Base-by-base conservation (phyloP, 2,797 vertebrate genomes). In the Ctenochaetus hawaiiensis region DNA sequence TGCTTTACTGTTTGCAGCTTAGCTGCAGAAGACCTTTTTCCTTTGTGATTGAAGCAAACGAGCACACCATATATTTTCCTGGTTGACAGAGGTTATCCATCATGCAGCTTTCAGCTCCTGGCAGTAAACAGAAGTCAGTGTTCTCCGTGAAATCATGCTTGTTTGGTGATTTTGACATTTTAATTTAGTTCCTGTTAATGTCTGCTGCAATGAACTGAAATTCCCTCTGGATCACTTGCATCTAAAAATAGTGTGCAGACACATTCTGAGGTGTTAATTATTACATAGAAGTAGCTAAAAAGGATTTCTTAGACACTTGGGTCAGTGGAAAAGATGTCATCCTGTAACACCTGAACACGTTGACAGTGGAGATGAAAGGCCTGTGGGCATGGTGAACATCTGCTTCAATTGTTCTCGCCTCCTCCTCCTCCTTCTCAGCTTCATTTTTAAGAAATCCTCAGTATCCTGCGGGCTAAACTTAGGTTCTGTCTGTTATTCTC, bases 351-450 rank as follows among this genome's bases (percentile, higher is more conserved):
- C 57, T 64, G 37, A 62, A 48, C 23, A 47, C 68, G 56, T 14
- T 62, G 67, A 79, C 75, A 53, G 75, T 81, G 60, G 58, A 74
- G 44, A 54, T n/a, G 65, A 58, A 51, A 26, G 6, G 70, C 69
- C 78, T 67, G 52, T 18, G 57, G 66, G 75, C 64, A 79, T 41
- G 44, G 47, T 26, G 60, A 83, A 39, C 78, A 83, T 83, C 77
- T 83, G 58, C 73, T 69, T 18, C 73, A 52, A 61, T 64, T 78
- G 51, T 54, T 72, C 23, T 18, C 44, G 44, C 39, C 66, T 41
- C 39, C 56, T 47, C 43, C 41, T 67, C 66, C 64, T 64, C 52
- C 18, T 23, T 61, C 48, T 64, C 64, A 58, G 34, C 58, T 48
- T 66, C 49, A 34, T 71, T 79, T 34, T 75, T 16, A 48, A 69